Evolutionary conservation across 1,140 invertebrate genomes (phyloP).

Genomic region (Pseudoatta argentina): DNA sequence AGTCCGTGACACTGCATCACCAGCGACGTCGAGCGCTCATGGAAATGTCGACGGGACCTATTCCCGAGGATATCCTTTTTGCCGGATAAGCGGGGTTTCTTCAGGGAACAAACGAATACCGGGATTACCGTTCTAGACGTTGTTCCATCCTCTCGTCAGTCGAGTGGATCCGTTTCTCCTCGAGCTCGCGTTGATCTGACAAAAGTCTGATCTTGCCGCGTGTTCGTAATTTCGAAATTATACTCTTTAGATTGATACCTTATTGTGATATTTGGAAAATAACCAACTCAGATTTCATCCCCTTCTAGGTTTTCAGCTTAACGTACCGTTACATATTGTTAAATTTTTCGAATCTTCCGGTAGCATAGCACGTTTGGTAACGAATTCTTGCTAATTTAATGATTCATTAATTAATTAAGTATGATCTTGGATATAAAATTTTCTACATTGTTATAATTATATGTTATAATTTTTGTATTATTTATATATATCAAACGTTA

Average conservation of each 20-base stretch:
- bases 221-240: slow-evolving; percentile 31
- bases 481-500: background rate
- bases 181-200: slow-evolving; percentile 36
- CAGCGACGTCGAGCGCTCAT: slow-evolving; percentile 26
- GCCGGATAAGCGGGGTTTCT: slow-evolving; percentile 56
- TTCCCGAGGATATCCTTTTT: slow-evolving; percentile 54
- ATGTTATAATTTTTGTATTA: background rate
- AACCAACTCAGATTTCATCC: background rate
- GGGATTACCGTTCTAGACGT: slow-evolving; percentile 45
- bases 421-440: background rate
- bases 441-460: background rate
- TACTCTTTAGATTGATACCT: slow-evolving; percentile 11
- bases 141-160: background rate
- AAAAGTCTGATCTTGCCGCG: background rate
- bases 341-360: background rate
- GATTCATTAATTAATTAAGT: background rate
- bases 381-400: background rate
- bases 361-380: background rate
- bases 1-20: slow-evolving; percentile 43
- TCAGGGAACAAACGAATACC: slow-evolving; percentile 43
- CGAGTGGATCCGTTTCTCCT: slow-evolving; percentile 5
- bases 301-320: background rate
- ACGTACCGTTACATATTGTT: background rate
- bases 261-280: background rate
- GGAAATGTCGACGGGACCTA: slow-evolving; percentile 30